Evolutionary conservation across 2,797 vertebrate species (phyloP).

Genomic region (Girardinus metallicus): DNA sequence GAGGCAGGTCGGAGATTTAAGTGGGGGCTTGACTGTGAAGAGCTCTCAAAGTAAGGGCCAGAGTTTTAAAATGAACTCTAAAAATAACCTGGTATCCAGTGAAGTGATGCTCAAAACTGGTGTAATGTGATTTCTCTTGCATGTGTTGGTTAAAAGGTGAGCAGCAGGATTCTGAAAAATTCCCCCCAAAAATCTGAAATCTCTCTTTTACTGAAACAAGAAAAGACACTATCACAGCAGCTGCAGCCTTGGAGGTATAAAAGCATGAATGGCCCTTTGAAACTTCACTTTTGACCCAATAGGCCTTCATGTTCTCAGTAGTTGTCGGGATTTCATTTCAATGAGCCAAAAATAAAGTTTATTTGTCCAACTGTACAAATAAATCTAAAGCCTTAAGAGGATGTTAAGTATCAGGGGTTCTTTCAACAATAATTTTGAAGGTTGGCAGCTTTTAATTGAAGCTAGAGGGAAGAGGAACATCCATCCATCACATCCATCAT

Average conservation of each 20-base stretch:
- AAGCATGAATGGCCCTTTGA: not conserved
- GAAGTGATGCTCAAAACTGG: not conserved
- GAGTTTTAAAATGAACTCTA: slow-evolving; percentile 5
- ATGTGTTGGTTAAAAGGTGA: not conserved
- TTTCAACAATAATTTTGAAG: too few species aligned
- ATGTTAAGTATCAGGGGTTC: too few species aligned
- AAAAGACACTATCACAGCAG: not conserved
- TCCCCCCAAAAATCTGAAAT: not conserved
- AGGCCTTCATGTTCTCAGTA: not conserved
- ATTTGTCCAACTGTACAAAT: not conserved
- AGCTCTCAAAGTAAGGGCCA: not conserved
- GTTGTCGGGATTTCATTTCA: not conserved
- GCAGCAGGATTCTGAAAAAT: not conserved
- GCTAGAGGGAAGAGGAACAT: not conserved
- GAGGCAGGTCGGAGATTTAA: slow-evolving; percentile 3
- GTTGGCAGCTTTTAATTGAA: not conserved
- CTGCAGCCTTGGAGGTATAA: not conserved
- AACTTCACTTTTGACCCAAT: not conserved
- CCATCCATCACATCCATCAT: not conserved
- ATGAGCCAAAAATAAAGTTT: not conserved
- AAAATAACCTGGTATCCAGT: not conserved
- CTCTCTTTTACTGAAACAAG: not conserved
- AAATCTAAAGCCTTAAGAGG: not conserved
- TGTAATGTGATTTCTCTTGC: not conserved
- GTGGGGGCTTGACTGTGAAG: not conserved